These are phyloP conservation scores for Heloderma charlesbogerti DNA, from an alignment of 2,113 vertebrate species.

Conservation along the genomic window DNA sequence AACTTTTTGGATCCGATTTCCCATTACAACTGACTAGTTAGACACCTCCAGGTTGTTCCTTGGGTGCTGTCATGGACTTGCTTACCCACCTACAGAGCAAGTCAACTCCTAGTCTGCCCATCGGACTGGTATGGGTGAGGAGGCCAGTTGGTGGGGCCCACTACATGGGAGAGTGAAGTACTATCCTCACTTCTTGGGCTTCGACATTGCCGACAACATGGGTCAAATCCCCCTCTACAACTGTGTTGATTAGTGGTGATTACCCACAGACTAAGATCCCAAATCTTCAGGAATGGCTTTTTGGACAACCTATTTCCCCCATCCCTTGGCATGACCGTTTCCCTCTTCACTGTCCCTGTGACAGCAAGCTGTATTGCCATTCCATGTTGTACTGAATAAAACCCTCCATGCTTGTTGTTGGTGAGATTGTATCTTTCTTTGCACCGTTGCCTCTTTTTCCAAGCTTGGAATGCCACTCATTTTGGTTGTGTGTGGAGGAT, in stretches of 20 bases:
- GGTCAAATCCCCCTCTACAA: background rate
- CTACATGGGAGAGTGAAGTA: background rate
- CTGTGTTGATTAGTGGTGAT: background rate
- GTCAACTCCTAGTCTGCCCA: background rate
- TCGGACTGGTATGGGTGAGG: background rate
- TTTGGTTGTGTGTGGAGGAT: background rate
- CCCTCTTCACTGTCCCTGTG: background rate
- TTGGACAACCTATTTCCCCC: background rate
- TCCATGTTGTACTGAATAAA: conserved; percentile 6
- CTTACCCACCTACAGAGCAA: too few relatives aligned
- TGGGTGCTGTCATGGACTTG: too few relatives aligned
- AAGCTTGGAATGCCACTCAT: background rate
- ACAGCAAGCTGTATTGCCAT: background rate
- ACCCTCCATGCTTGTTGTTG: background rate
- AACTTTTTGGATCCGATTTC: background rate
- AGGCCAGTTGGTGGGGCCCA: too few relatives aligned
- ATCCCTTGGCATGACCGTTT: background rate
- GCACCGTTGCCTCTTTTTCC: background rate
- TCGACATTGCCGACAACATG: background rate
- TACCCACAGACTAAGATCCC: background rate
- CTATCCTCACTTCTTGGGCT: background rate
- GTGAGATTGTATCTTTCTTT: background rate
- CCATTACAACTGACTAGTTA: too few relatives aligned
- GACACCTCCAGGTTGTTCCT: background rate
- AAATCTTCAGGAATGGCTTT: background rate